These are phyloP conservation scores for Hydractinia symbiolongicarpus DNA, from an alignment of 30 jellyfish, hydroid and myxozoan genomes.

Conservation along the genomic window DNA sequence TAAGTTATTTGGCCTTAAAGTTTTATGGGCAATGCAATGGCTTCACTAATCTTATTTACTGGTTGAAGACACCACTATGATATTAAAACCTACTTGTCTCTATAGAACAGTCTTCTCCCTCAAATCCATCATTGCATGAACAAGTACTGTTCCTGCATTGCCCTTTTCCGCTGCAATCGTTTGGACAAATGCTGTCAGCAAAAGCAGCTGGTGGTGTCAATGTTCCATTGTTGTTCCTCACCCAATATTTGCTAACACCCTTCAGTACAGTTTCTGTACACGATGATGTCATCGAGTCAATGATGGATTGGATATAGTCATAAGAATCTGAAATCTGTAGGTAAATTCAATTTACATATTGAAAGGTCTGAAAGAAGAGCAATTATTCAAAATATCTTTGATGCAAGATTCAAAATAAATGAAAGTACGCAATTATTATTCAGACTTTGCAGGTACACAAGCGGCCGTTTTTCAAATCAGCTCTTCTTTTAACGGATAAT, in stretches of 20 bases:
- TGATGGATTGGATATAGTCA: slow-evolving; percentile 28
- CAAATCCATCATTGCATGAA: slow-evolving; percentile 33
- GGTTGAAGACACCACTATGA: too few species aligned
- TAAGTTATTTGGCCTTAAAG: too few species aligned
- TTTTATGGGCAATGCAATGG: too few species aligned
- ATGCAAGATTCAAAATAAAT: too few species aligned
- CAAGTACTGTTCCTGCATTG: slow-evolving; percentile 42
- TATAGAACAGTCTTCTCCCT: slow-evolving; percentile 49
- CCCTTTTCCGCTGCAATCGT: slow-evolving; percentile 64
- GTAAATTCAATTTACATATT: not conserved
- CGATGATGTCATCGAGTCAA: slow-evolving; percentile 41
- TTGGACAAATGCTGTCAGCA: slow-evolving; percentile 54
- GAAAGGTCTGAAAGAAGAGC: not conserved
- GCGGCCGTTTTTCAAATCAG: too few species aligned
- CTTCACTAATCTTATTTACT: too few species aligned
- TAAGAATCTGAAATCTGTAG: slow-evolving; percentile 31
- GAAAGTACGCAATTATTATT: too few species aligned
- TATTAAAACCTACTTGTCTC: not conserved
- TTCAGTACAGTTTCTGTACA: slow-evolving; percentile 40
- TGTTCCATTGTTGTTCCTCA: slow-evolving; percentile 37
- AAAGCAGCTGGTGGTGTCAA: slow-evolving; percentile 38
- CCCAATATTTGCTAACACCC: slow-evolving; percentile 36
- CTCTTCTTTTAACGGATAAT: too few species aligned
- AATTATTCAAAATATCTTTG: not conserved
- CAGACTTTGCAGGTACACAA: too few species aligned